Percentiles rank a stretch among this genome's conserved stretches.
These are phyloP conservation scores for Brachionus koreanus DNA, from an alignment of 1,140 invertebrate species.

Conservation along the genomic window DNA sequence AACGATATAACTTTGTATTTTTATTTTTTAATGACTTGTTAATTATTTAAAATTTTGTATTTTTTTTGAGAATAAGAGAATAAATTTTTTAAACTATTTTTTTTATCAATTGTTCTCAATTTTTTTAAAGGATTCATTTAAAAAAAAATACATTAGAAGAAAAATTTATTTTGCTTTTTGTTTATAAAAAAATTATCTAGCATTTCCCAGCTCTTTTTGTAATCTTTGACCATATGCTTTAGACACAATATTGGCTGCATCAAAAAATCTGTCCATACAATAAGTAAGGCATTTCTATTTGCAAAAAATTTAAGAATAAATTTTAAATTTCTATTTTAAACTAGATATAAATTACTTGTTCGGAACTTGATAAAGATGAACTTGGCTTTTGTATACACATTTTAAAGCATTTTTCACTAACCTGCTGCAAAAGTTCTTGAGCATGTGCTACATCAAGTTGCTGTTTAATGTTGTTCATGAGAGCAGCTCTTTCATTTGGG, in stretches of 20 bases:
- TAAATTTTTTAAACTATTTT: neutral
- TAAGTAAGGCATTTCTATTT: constrained; percentile 85
- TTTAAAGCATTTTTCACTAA: constrained; percentile 93
- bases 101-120: neutral
- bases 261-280: constrained; percentile 97
- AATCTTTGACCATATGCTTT: constrained; percentile 75
- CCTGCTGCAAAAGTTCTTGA: constrained; percentile 82
- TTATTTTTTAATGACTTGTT: neutral
- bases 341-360: constrained; percentile 67
- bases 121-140: neutral
- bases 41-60: neutral
- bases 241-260: constrained; percentile 84
- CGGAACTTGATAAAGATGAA: constrained; percentile 78
- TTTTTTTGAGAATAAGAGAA: neutral
- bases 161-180: neutral
- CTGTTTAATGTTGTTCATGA: constrained; percentile 92
- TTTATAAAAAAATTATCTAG: constrained; percentile 10
- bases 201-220: constrained; percentile 59
- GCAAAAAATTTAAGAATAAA: constrained; percentile 51
- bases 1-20: neutral
- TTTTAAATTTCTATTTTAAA: neutral
- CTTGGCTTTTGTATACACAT: constrained; percentile 88
- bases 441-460: constrained; percentile 89
- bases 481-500: constrained; percentile 45
- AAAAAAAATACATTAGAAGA: neutral